Base-by-base conservation (phyloP, 1,140 invertebrate genomes). In the Drosophila nasuta region DNA sequence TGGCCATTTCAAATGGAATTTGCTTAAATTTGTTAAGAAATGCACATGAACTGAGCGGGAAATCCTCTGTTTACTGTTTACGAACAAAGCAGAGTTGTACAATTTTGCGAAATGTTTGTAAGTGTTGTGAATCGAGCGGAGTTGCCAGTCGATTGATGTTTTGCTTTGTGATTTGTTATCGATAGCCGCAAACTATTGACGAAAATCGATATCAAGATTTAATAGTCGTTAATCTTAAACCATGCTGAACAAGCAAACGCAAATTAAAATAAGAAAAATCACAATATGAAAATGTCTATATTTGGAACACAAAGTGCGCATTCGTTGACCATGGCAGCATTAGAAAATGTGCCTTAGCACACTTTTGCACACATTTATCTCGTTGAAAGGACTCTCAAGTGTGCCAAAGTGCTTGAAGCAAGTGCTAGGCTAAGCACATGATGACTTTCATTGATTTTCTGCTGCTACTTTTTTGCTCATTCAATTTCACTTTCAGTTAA, bases 381-480 rank as follows among this genome's bases (percentile, higher is more conserved):
- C 54, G 49, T 67, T 74, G 25, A 60, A 66, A 25, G 43, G 8
- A 51, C 51, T 35, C 46, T 35, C 52, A 85, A 77, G 72, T 79
- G 63, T 72, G 82, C 17, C 83, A 82, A 77, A 70, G 59, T 28
- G 10, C 73, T 75, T 59, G 45, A 75, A 15, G 17, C 28, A 35
- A 64, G 25, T 57, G 76, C 33, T 33, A 68, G 35, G n/a, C 4
- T 60, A 57, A 76, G 68, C 67, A 51, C 20, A 48, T 43, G 35
- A 62, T 59, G 59, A 28, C 70, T 73, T 77, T 62, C 81, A 87
- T 87, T 83, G 73, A 77, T 74, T 87, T 72, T 48, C 30, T 35
- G 49, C n/a, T 15, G 4, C 25, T 54, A 20, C 28, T 20, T 35
- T 52, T 46, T 63, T 63, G 6, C 8, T 59, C 30, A 56, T 15